Evolutionary conservation across 2,888 invertebrate species (phyloP), one percentile per base, ranked within the genome.

Genomic region (Hirtodrosophila duncani): DNA sequence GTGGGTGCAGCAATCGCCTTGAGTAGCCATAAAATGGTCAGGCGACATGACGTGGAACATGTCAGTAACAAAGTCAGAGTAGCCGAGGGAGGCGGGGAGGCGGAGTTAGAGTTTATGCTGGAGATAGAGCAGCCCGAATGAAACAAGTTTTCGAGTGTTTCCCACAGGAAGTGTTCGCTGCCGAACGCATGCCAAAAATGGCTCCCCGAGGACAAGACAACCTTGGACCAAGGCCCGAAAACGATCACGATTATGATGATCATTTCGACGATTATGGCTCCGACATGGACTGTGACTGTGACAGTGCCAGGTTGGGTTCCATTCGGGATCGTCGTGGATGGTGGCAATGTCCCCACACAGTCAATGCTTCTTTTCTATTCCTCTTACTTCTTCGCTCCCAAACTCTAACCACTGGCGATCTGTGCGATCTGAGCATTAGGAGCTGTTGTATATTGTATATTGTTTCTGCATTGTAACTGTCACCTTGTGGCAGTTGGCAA

Each of bases 401-500:
- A n/a, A n/a, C n/a, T n/a, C n/a, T n/a, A n/a, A n/a, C n/a, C n/a
- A n/a, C n/a, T n/a, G n/a, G n/a, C n/a, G n/a, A n/a, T n/a, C n/a
- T n/a, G n/a, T n/a, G n/a, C n/a, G 51, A 66, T 60, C 33, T 26
- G 24, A 37, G 51, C 60, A 63, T 51, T 63, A 53, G 63, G 49
- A 66, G 52, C 62, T 51, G 70, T 64, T 70, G 64, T 67, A 70
- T 74, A 78, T 69, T 78, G 79, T n/a, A n/a, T n/a, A n/a, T n/a
- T n/a, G n/a, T 78, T 72, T 67, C 67, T 64, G 78, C 75, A 63
- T 74, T 72, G 72, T 72, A 72, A 72, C 79, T 72, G 72, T 72
- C 72, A 72, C 72, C 79, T 70, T 49, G 70, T 74, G 60, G 70
- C 72, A 74, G 74, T 69, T 74, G 64, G 62, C 74, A 67, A 63